phyloP scores from a whole-genome alignment of 2,888 invertebrate species.

The Harpalus rubripes region DNA sequence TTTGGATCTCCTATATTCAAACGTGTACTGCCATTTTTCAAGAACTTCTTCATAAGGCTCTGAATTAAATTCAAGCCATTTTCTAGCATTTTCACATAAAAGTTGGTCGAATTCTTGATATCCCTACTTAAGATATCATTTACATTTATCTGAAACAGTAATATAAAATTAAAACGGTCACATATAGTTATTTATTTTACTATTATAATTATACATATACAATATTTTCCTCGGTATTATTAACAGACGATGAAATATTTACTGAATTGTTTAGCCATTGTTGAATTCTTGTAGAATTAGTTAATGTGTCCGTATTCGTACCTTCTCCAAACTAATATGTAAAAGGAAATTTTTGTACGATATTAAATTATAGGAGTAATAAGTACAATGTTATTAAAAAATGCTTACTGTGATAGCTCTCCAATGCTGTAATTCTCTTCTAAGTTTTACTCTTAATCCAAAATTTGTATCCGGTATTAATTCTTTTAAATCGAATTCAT shows the following conservation, averaged over 20 bases:
- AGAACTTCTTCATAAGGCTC: background rate
- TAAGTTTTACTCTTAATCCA: slow-evolving; percentile 7
- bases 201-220: background rate
- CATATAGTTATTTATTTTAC: background rate
- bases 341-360: background rate
- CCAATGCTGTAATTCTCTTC: background rate
- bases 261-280: background rate
- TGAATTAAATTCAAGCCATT: background rate
- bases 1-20: background rate
- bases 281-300: background rate
- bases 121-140: background rate
- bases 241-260: background rate
- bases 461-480: background rate
- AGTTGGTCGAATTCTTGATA: background rate
- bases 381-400: background rate
- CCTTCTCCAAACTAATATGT: background rate
- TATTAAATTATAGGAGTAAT: background rate
- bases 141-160: background rate
- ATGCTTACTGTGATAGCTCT: no score
- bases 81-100: background rate
- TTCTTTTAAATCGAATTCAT: slow-evolving; percentile 8
- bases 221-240: background rate
- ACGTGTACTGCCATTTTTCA: background rate
- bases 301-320: background rate
- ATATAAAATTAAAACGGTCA: background rate